These are phyloP conservation scores for Drosophila subquinaria DNA, from an alignment of 2,888 invertebrate species.

Conservation along the genomic window DNA sequence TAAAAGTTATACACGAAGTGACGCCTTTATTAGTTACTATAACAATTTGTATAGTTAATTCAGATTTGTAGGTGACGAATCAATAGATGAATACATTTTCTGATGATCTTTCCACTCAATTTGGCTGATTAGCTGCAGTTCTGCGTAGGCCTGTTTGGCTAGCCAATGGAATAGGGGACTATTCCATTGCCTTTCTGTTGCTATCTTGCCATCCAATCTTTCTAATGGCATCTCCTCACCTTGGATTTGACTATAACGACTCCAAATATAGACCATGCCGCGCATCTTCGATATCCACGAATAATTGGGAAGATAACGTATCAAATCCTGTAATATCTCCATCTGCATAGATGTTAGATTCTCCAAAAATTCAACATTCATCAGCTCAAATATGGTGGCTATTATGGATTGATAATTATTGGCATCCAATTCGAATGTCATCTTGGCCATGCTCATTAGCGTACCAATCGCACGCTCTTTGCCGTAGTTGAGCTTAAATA, in stretches of 20 bases:
- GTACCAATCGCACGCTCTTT: neutral
- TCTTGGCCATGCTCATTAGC: neutral
- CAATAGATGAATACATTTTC: neutral
- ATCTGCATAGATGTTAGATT: constrained; percentile 15
- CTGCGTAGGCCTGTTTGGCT: constrained; percentile 48
- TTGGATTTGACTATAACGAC: constrained; percentile 14
- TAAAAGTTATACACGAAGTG: too few relatives aligned
- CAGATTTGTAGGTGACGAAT: too few relatives aligned
- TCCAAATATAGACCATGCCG: constrained; percentile 58
- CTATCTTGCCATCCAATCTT: neutral
- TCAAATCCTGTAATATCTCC: constrained; percentile 40
- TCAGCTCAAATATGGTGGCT: constrained; percentile 38
- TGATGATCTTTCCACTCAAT: constrained; percentile 50
- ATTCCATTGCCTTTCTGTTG: constrained; percentile 36
- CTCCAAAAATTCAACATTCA: constrained; percentile 22
- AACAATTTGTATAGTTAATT: neutral
- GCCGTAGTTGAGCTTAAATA: neutral
- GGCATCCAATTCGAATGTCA: constrained; percentile 21
- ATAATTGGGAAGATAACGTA: constrained; percentile 53
- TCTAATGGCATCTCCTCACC: too few relatives aligned
- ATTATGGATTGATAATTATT: constrained; percentile 36
- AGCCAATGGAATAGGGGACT: constrained; percentile 55
- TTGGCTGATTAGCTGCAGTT: constrained; percentile 50
- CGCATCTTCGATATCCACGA: constrained; percentile 59
- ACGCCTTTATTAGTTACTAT: too few relatives aligned